Conservation (phyloP, 1,140 invertebrate genomes). For the Neodiprion pinetum region DNA sequence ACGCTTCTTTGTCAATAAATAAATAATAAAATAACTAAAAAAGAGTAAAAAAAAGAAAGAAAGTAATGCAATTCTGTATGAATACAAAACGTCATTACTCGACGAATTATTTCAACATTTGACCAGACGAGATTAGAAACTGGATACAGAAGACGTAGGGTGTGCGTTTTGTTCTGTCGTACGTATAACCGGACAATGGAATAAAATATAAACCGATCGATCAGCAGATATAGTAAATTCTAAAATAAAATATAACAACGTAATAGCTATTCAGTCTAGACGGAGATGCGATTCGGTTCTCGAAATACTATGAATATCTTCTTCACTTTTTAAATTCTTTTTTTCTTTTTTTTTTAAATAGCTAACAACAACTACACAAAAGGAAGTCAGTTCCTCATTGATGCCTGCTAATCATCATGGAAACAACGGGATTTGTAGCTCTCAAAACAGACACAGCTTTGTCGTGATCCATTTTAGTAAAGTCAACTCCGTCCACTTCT, state of each 20-base stretch:
- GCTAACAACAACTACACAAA: conserved; percentile 1
- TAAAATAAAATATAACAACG: conserved; percentile 19
- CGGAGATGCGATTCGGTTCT: conserved; percentile 14
- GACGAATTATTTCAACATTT: no score
- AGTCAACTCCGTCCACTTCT: conserved; percentile 69
- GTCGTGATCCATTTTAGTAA: conserved; percentile 64
- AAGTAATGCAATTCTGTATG: background rate
- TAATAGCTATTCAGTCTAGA: conserved; percentile 32
- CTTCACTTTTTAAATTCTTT: background rate
- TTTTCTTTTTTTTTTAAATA: conserved; percentile 13
- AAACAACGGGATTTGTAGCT: conserved; percentile 60
- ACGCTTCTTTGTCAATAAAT: no score
- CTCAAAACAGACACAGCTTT: conserved; percentile 62
- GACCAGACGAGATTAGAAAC: background rate
- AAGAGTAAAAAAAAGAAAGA: no score
- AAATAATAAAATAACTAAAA: no score
- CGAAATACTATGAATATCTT: conserved; percentile 13
- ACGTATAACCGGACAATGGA: background rate
- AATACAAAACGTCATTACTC: background rate
- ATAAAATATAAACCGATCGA: background rate
- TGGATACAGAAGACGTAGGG: background rate
- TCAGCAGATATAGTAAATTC: background rate
- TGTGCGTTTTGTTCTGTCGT: background rate
- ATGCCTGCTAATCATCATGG: conserved; percentile 64
- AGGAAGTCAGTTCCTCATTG: conserved; percentile 40